Percentiles rank a stretch among this genome's conserved stretches.
Conservation (phyloP, 1,140 invertebrate genomes). For the Drosophila fuyamai region DNA sequence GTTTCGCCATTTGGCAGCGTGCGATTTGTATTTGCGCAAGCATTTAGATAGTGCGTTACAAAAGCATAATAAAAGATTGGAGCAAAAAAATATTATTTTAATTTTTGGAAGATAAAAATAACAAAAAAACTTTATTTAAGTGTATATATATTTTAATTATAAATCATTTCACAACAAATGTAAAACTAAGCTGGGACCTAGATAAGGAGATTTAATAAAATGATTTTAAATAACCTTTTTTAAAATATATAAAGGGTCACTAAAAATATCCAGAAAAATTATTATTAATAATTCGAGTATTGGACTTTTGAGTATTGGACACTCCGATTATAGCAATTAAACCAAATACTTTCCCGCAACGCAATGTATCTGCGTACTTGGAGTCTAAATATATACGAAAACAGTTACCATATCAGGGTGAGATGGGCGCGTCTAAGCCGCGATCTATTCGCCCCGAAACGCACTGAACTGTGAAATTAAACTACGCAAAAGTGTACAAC, state of each 20-base stretch:
- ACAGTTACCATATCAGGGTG: slow-evolving; percentile 39
- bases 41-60: slow-evolving; percentile 9
- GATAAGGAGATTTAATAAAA: no score
- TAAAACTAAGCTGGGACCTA: no score
- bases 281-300: no score
- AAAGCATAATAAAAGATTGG: background rate
- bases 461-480: slow-evolving; percentile 81
- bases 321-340: no score
- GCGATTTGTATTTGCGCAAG: slow-evolving; percentile 58
- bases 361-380: slow-evolving; percentile 12
- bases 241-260: background rate
- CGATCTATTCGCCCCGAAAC: slow-evolving; percentile 57
- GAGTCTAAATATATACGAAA: slow-evolving; percentile 7
- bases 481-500: slow-evolving; percentile 51
- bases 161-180: no score
- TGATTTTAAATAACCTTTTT: no score
- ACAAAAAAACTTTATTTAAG: no score
- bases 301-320: no score
- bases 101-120: no score
- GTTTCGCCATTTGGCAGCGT: slow-evolving; percentile 34
- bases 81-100: no score
- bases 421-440: slow-evolving; percentile 72
- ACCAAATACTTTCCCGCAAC: background rate
- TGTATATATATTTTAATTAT: no score
- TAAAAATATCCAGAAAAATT: background rate